A percentile compares a stretch with the other conserved stretches of the same genome.
phyloP scores from a whole-genome alignment of 2,888 invertebrate species.

The Corythucha ciliata region DNA sequence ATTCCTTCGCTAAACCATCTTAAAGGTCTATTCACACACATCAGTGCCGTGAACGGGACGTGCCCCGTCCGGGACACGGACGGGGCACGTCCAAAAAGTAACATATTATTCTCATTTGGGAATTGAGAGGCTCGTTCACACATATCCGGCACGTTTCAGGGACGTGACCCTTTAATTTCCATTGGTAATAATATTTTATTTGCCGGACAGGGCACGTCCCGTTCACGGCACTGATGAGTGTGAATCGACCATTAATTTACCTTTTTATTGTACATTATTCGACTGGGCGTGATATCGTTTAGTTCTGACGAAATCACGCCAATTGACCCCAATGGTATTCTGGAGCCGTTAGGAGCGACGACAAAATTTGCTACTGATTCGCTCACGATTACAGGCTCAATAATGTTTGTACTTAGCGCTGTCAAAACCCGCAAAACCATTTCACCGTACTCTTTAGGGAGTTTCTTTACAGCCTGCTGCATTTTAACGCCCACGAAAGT shows the following conservation, averaged over 20 bases:
- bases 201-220: too few relatives aligned
- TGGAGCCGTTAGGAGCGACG: constrained; percentile 18
- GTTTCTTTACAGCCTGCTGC: not conserved
- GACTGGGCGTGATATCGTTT: constrained; percentile 15
- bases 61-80: too few relatives aligned
- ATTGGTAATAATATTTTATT: too few relatives aligned
- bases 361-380: constrained; percentile 19
- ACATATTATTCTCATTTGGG: too few relatives aligned
- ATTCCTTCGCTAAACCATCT: too few relatives aligned
- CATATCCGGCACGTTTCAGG: too few relatives aligned
- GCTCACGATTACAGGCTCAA: constrained; percentile 1
- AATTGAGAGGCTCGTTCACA: too few relatives aligned
- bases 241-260: constrained; percentile 2
- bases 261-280: constrained; percentile 20
- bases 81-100: too few relatives aligned
- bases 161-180: too few relatives aligned
- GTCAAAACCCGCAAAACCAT: constrained; percentile 13
- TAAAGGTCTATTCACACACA: too few relatives aligned
- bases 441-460: constrained; percentile 14
- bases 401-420: constrained; percentile 12
- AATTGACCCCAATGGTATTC: constrained; percentile 23
- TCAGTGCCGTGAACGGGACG: too few relatives aligned
- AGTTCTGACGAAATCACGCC: constrained; percentile 17
- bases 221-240: too few relatives aligned
- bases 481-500: not conserved